Conservation (phyloP, 1,140 invertebrate species). For the Apolygus lucorum region DNA sequence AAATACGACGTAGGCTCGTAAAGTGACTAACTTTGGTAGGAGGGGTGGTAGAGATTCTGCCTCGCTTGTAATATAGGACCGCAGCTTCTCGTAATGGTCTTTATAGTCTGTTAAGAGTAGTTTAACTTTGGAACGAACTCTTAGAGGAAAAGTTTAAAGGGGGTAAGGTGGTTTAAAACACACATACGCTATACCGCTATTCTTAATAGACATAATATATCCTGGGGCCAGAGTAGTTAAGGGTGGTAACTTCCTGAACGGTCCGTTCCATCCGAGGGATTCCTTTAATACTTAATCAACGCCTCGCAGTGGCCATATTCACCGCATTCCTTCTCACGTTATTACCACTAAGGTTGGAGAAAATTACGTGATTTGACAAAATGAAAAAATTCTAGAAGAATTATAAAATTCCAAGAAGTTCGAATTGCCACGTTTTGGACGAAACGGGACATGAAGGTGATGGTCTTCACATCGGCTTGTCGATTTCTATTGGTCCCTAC, state of each 20-base stretch:
- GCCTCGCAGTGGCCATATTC: neutral
- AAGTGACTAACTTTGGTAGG: neutral
- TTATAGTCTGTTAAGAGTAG: neutral
- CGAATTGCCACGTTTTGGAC: too few relatives aligned
- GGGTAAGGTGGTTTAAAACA: neutral
- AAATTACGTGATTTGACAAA: too few relatives aligned
- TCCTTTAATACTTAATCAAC: neutral
- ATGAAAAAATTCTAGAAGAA: too few relatives aligned
- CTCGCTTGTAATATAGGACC: neutral
- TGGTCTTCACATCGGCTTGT: neutral
- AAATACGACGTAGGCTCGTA: neutral
- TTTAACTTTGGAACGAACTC: neutral
- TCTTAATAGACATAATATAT: neutral
- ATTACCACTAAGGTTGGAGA: neutral
- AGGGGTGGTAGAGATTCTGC: neutral
- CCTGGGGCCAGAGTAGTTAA: neutral
- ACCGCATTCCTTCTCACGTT: neutral
- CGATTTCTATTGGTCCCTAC: neutral
- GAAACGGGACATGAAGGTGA: too few relatives aligned
- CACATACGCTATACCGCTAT: neutral
- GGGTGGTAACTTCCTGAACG: neutral
- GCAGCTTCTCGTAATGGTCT: neutral
- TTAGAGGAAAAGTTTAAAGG: neutral
- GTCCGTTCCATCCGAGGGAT: neutral
- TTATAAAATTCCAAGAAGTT: too few relatives aligned